Evolutionary conservation across 2,888 invertebrate species (phyloP).

Genomic region (Phortica magna): DNA sequence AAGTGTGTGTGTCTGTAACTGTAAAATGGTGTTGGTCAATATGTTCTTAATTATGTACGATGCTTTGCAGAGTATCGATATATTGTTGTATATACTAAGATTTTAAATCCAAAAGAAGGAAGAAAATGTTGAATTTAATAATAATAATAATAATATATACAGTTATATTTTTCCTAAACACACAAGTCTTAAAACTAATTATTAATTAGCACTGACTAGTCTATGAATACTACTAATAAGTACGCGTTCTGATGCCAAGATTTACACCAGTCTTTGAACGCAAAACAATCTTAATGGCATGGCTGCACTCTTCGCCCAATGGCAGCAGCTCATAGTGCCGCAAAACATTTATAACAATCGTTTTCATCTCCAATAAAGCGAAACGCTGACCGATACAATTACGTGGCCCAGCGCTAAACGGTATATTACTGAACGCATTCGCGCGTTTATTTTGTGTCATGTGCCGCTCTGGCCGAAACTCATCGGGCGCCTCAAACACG

Average conservation of each 20-base stretch:
- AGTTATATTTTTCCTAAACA: background rate
- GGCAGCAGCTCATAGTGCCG: constrained; percentile 69
- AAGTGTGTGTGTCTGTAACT: background rate
- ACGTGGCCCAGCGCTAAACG: constrained; percentile 79
- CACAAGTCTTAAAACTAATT: background rate
- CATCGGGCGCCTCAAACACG: constrained; percentile 65
- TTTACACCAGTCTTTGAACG: constrained; percentile 73
- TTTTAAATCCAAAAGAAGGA: too few relatives aligned
- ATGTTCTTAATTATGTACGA: too few relatives aligned
- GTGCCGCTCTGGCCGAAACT: constrained; percentile 74
- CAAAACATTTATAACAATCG: constrained; percentile 67
- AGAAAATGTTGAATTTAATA: too few relatives aligned
- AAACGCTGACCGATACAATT: constrained; percentile 78
- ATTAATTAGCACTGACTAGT: background rate
- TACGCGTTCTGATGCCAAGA: constrained; percentile 63
- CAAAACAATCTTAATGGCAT: constrained; percentile 72
- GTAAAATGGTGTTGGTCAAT: background rate
- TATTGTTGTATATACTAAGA: too few relatives aligned
- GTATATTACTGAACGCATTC: constrained; percentile 66
- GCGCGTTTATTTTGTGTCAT: constrained; percentile 77
- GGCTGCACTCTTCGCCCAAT: constrained; percentile 68
- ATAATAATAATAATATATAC: background rate
- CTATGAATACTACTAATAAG: background rate
- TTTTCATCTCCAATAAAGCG: constrained; percentile 72
- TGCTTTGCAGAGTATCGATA: too few relatives aligned